These are phyloP conservation scores for Hiodon alosoides DNA, from an alignment of 2,113 vertebrate species.

Conservation along the genomic window DNA sequence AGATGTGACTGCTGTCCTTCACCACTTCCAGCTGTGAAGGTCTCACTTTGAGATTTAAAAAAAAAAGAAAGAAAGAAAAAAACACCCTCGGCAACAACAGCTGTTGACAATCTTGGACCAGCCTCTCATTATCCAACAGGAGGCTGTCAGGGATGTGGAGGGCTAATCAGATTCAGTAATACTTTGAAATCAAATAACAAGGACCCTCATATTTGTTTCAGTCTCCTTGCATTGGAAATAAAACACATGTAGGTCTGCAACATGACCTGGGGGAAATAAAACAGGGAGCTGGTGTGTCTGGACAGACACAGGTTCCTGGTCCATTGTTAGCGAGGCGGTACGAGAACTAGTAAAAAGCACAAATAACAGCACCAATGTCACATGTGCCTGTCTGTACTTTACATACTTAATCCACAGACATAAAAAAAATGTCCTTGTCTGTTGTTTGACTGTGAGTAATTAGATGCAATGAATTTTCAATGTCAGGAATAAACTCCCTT, in stretches of 20 bases:
- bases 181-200: slow-evolving; percentile 34
- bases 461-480: too few species aligned
- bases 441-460: too few species aligned
- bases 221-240: slow-evolving; percentile 14
- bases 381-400: not conserved
- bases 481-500: too few species aligned
- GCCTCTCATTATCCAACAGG: not conserved
- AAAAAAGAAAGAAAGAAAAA: not conserved
- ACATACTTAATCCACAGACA: too few species aligned
- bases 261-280: slow-evolving; percentile 21
- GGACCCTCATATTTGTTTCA: slow-evolving; percentile 22
- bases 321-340: not conserved
- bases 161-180: slow-evolving; percentile 27
- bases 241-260: slow-evolving; percentile 1
- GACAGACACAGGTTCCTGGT: not conserved
- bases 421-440: too few species aligned
- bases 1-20: not conserved
- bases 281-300: not conserved
- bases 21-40: not conserved
- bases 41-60: not conserved
- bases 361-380: not conserved
- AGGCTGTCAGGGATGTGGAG: slow-evolving; percentile 6
- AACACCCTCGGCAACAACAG: not conserved
- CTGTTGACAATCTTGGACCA: slow-evolving; percentile 2
- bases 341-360: not conserved